Percentiles rank a stretch among this genome's conserved stretches.
These are phyloP conservation scores for Rhea pennata DNA, from an alignment of 2,113 vertebrate species.

Conservation along the genomic window DNA sequence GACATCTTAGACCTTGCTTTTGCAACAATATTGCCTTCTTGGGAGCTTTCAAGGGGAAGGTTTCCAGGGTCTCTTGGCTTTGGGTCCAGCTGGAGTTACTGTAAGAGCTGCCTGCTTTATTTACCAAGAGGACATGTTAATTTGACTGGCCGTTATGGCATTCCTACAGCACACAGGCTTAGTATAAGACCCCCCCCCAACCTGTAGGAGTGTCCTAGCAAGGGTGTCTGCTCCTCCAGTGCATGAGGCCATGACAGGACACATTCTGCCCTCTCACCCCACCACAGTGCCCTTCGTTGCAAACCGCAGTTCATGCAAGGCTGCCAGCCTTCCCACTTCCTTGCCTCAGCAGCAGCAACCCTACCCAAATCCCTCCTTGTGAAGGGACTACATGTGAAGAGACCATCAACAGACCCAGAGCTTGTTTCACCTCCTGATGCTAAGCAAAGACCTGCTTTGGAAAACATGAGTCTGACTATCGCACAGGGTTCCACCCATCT, in stretches of 20 bases:
- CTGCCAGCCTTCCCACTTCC: neutral
- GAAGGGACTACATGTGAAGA: neutral
- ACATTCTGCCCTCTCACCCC: neutral
- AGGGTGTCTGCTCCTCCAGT: neutral
- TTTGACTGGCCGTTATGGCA: accelerated
- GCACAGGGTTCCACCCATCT: neutral
- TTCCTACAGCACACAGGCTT: neutral
- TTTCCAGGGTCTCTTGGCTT: neutral
- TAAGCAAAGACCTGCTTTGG: neutral
- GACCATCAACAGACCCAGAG: neutral
- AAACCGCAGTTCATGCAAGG: accelerated
- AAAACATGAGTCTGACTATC: neutral
- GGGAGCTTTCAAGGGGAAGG: neutral
- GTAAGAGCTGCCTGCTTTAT: neutral
- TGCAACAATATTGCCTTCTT: neutral
- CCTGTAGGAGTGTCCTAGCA: neutral
- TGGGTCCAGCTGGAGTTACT: neutral
- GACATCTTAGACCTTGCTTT: neutral
- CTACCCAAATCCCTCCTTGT: neutral
- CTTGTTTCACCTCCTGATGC: neutral
- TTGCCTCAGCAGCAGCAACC: accelerated
- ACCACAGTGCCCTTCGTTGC: accelerated
- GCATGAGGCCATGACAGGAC: neutral
- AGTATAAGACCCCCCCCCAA: neutral
- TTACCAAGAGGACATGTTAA: neutral